phyloP scores from a whole-genome alignment of 2,888 invertebrate species.

The Drosophila pseudotakahashii region DNA sequence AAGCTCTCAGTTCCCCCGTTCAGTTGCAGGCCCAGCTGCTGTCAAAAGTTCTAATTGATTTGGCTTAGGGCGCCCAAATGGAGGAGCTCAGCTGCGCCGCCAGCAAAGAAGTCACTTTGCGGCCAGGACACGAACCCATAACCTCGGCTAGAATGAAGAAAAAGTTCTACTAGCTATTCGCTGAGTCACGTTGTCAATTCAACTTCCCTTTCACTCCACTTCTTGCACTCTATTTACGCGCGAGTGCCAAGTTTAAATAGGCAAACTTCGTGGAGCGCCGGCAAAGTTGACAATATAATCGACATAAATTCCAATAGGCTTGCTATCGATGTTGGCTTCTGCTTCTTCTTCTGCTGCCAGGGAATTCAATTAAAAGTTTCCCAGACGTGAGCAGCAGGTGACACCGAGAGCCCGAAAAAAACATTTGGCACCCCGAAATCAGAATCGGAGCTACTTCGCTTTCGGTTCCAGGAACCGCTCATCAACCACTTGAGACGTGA shows the following conservation, averaged over 20 bases:
- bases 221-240: conserved; percentile 66
- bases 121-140: conserved; percentile 33
- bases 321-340: conserved; percentile 41
- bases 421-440: conserved; percentile 11
- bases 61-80: conserved; percentile 56
- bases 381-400: conserved; percentile 30
- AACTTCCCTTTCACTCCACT: conserved; percentile 51
- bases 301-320: conserved; percentile 77
- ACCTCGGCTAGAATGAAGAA: conserved; percentile 43
- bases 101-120: conserved; percentile 37
- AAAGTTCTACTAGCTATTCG: conserved; percentile 47
- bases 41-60: conserved; percentile 78
- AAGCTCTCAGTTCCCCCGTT: conserved; percentile 2
- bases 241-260: conserved; percentile 69
- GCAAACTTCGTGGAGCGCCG: conserved; percentile 60
- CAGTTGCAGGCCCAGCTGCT: conserved; percentile 55
- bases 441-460: conserved; percentile 1
- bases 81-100: conserved; percentile 49
- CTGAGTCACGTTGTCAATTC: conserved; percentile 75
- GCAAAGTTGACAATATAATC: conserved; percentile 77
- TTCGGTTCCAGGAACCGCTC: conserved; percentile 34
- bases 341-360: conserved; percentile 4
- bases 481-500: conserved; percentile 49
- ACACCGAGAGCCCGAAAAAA: conserved; percentile 5
- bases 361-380: conserved; percentile 75